Evolutionary conservation across 2,888 invertebrate species (phyloP).

Genomic region (Amblyjoppa fuscipennis): DNA sequence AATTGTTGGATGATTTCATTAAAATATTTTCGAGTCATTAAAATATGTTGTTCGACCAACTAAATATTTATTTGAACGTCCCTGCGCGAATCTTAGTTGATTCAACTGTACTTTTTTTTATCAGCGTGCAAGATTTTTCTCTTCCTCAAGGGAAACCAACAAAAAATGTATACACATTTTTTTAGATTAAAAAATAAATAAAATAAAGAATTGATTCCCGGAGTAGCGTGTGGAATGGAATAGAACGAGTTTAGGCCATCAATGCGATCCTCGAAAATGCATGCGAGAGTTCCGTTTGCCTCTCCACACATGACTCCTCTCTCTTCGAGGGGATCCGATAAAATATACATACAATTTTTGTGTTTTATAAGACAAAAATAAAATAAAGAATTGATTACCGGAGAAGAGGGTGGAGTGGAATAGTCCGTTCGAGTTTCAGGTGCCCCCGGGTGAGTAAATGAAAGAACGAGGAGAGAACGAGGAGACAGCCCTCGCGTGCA

Average conservation of each 20-base stretch:
- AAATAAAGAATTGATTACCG: no score
- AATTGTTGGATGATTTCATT: no score
- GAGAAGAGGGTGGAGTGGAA: background rate
- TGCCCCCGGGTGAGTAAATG: constrained; percentile 14
- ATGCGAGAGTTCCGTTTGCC: background rate
- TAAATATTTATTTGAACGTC: no score
- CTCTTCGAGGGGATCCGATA: no score
- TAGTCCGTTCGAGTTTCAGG: constrained; percentile 1
- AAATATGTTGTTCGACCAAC: no score
- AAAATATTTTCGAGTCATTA: no score
- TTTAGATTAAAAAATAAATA: background rate
- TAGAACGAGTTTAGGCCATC: constrained; percentile 63
- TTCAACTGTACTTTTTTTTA: no score
- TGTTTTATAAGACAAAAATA: no score
- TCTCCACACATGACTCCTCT: background rate
- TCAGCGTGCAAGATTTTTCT: background rate
- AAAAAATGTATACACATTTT: background rate
- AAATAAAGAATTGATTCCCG: constrained; percentile 21
- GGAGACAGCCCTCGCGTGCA: constrained; percentile 9
- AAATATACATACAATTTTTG: background rate
- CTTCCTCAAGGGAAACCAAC: background rate
- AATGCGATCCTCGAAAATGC: constrained; percentile 54
- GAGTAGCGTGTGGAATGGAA: background rate
- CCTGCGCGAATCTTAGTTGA: no score
- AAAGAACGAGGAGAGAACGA: background rate